Conservation (phyloP, 2,113 vertebrate species). For the Aramus guarauna region DNA sequence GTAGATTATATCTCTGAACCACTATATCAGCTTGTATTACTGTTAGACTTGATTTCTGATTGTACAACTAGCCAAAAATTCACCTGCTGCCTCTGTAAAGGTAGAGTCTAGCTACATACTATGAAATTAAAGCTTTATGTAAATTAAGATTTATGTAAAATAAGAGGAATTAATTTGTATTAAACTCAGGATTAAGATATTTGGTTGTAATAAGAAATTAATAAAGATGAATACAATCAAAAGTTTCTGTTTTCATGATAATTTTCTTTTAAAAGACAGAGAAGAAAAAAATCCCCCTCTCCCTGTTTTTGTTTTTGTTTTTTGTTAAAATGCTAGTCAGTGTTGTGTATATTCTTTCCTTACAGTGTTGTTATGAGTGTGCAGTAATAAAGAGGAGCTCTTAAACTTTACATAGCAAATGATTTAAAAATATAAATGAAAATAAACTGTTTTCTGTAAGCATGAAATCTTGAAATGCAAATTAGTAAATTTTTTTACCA, state of each 20-base stretch:
- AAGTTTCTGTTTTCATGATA: neutral
- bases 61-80: neutral
- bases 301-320: neutral
- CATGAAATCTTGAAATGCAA: neutral
- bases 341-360: neutral
- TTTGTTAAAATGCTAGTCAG: neutral
- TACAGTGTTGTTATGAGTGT: neutral
- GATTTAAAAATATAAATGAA: neutral
- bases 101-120: neutral
- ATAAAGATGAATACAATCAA: neutral
- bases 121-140: neutral
- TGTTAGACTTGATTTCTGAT: neutral
- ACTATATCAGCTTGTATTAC: neutral
- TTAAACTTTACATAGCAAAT: neutral
- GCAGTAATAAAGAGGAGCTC: neutral
- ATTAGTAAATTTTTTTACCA: neutral
- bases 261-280: neutral
- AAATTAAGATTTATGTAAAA: neutral
- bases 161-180: neutral
- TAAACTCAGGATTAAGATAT: neutral
- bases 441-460: neutral
- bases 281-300: neutral
- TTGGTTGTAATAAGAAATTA: neutral
- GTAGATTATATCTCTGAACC: neutral
- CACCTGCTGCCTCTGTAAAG: neutral